Conservation (phyloP, 2,113 vertebrate species). For the Mus pahari region DNA sequence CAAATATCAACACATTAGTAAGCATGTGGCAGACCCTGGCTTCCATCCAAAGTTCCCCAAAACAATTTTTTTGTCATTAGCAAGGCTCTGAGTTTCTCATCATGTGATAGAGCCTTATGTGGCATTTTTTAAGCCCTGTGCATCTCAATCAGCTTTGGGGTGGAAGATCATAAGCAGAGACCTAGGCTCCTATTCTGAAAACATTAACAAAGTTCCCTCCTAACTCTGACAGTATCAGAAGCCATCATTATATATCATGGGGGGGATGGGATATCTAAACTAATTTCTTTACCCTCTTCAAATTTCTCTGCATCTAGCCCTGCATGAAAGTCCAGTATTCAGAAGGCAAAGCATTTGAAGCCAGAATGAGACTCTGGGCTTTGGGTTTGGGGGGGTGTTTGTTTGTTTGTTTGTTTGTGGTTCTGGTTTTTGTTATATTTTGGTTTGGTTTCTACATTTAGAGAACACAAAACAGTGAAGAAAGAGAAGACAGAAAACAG, state of each 20-base stretch:
- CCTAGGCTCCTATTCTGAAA: slow-evolving; percentile 18
- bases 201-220: slow-evolving; percentile 26
- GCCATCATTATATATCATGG: not conserved
- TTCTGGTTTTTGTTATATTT: too few relatives aligned
- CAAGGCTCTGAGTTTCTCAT: not conserved
- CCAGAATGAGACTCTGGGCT: not conserved
- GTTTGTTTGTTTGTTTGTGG: too few relatives aligned
- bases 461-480: slow-evolving; percentile 34
- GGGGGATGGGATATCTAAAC: slow-evolving; percentile 22
- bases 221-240: slow-evolving; percentile 26
- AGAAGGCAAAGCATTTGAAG: not conserved
- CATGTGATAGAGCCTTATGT: not conserved
- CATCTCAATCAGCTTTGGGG: not conserved
- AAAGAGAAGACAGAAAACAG: slow-evolving; percentile 53
- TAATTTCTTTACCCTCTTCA: slow-evolving; percentile 54
- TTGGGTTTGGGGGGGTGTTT: not conserved
- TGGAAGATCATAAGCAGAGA: slow-evolving; percentile 40
- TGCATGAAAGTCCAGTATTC: not conserved
- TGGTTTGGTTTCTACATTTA: slow-evolving; percentile 8
- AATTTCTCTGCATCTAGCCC: slow-evolving; percentile 37
- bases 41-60: not conserved
- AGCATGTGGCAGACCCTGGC: not conserved
- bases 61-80: not conserved
- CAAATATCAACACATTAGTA: slow-evolving; percentile 26
- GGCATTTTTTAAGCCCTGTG: slow-evolving; percentile 37